These are phyloP conservation scores for Cyprinus carpio DNA, from an alignment of 2,113 vertebrate species.

Conservation along the genomic window DNA sequence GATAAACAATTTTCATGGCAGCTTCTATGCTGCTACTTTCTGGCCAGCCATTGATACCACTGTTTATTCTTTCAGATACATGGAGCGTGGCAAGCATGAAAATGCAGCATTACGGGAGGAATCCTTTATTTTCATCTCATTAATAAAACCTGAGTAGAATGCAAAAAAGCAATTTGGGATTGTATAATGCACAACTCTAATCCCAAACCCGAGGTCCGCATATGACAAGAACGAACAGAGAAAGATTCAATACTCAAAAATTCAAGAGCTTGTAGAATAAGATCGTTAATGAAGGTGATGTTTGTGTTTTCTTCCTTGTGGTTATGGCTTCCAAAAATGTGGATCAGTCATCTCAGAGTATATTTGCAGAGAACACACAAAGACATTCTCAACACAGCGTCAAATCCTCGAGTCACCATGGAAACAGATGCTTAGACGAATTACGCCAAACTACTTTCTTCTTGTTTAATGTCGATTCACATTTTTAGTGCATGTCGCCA, in stretches of 20 bases:
- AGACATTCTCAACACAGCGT: no score
- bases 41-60: conserved; percentile 75
- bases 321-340: neutral
- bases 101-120: conserved; percentile 77
- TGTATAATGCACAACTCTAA: conserved; percentile 1
- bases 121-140: conserved; percentile 87
- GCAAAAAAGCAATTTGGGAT: conserved; percentile 67
- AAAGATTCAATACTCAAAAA: neutral
- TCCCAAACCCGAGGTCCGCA: conserved; percentile 35
- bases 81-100: conserved; percentile 77
- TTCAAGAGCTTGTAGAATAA: neutral
- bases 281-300: neutral
- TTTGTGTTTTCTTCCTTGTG: neutral
- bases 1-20: conserved; percentile 77
- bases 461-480: no score
- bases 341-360: no score
- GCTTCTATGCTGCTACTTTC: conserved; percentile 75
- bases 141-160: conserved; percentile 72
- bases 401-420: no score
- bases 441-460: no score
- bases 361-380: no score
- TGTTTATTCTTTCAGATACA: conserved; percentile 80
- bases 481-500: no score
- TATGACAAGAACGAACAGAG: neutral
- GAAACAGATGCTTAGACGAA: no score